These are phyloP conservation scores for Drosophila santomea DNA, from an alignment of 1,140 invertebrate genomes.

Conservation along the genomic window DNA sequence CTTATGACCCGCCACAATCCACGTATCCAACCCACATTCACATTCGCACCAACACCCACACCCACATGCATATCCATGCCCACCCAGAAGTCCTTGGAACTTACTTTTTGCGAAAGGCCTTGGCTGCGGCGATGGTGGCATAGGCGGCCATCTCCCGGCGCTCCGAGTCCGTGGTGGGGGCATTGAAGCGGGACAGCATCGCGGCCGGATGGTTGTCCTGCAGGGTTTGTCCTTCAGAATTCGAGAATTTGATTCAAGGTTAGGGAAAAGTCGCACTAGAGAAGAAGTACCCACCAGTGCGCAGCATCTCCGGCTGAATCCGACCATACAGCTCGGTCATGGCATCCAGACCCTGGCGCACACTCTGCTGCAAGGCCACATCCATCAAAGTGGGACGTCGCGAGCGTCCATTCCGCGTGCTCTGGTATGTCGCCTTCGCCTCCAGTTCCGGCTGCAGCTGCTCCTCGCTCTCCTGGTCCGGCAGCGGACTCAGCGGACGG, in stretches of 20 bases:
- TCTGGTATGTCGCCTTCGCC: constrained; percentile 21
- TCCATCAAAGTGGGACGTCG: constrained; percentile 74
- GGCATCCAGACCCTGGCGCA: constrained; percentile 77
- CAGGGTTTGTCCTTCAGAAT: constrained; percentile 71
- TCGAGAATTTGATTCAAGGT: constrained; percentile 19
- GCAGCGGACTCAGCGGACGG: constrained; percentile 33
- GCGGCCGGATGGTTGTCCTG: constrained; percentile 82
- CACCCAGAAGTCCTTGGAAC: constrained; percentile 12
- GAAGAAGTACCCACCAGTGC: constrained; percentile 68
- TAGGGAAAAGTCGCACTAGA: neutral
- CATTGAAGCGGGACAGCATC: constrained; percentile 78
- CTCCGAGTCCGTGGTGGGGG: constrained; percentile 63
- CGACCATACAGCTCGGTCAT: constrained; percentile 78
- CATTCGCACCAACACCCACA: neutral
- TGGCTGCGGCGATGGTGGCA: constrained; percentile 77
- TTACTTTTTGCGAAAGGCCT: constrained; percentile 84
- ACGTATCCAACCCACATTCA: neutral
- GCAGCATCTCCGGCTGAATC: constrained; percentile 79
- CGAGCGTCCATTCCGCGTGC: constrained; percentile 51
- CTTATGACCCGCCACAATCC: constrained; percentile 20
- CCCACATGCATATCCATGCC: too few species aligned
- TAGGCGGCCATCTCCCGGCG: constrained; percentile 79
- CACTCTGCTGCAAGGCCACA: constrained; percentile 77
- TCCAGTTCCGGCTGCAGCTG: constrained; percentile 13
- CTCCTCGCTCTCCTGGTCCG: constrained; percentile 6